These are phyloP conservation scores for Empidonax alnorum DNA, from an alignment of 2,113 vertebrate genomes.

Conservation along the genomic window DNA sequence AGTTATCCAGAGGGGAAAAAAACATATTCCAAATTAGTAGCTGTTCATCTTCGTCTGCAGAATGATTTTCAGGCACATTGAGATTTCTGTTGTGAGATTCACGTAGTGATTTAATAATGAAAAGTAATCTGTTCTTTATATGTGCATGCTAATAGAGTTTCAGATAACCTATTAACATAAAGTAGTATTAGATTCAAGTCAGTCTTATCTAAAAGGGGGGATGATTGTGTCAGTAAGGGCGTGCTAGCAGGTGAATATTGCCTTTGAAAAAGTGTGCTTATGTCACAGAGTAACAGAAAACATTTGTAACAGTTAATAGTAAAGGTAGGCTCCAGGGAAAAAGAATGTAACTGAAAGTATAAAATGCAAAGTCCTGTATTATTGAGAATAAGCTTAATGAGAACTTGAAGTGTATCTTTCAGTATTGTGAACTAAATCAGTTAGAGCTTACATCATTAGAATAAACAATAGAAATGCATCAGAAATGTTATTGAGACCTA, in stretches of 20 bases:
- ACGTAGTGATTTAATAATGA: not conserved
- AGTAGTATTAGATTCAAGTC: not conserved
- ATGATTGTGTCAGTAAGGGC: not conserved
- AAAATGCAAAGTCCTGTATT: constrained; percentile 15
- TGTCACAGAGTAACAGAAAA: not conserved
- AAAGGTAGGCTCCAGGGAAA: not conserved
- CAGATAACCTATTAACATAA: not conserved
- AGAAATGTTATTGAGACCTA: not conserved
- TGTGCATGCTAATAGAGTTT: not conserved
- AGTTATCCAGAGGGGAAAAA: not conserved
- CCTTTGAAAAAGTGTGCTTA: not conserved
- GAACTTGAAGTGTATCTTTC: not conserved
- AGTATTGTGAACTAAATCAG: not conserved
- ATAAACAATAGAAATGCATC: not conserved
- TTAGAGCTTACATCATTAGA: not conserved
- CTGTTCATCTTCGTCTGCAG: not conserved
- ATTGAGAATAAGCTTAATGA: constrained; percentile 42
- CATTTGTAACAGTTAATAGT: not conserved
- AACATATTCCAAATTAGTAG: not conserved
- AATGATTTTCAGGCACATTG: not conserved
- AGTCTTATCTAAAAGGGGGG: not conserved
- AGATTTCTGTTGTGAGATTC: not conserved
- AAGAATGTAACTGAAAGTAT: not conserved
- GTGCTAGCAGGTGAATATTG: not conserved
- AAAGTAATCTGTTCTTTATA: not conserved